Evolutionary conservation across 1,140 invertebrate genomes (phyloP), one percentile per base, ranked within the genome.

Genomic region (Drosophila aff.): DNA sequence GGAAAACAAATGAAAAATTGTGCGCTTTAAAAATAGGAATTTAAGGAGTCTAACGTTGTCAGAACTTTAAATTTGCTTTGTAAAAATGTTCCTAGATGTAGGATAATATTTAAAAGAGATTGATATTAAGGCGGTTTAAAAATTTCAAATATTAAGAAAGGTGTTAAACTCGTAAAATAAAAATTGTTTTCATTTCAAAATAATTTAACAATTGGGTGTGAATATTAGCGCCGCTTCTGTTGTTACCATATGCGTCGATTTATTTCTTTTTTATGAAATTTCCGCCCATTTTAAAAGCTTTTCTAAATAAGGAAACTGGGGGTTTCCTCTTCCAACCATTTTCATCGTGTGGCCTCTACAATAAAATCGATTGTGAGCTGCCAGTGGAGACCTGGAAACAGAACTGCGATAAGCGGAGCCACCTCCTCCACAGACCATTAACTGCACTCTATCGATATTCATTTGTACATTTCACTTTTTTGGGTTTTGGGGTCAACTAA

Each of bases 401-500:
- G 16, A 61, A 16, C 9, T 61, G 57, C 67, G 52, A 58, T 71
- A 72, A 69, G 40, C 57, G 36, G 13, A 33, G 49, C 41, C 63
- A 55, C 36, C 74, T 61, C 73, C 57, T 44, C 40, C 63, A 71
- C 63, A 68, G 49, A 28, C 63, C 69, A 73, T 72, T 73, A 73
- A 60, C 53, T 60, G 66, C 69, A 71, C 67, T 61, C 44, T 50
- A 66, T 65, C 60, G 57, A 79, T 75, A 83, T 82, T 75, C 64
- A 73, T 76, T 79, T 73, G 74, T 72, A 81, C 65, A 60, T 82
- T 82, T 82, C 79, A 65, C 53, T 76, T 69, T 77, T 79, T 82
- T 64, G 60, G 84, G 78, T 89, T 89, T 89, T 90, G 78, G 50
- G 85, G 85, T 89, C 85, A 89, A 26, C 79, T 76, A 90, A 81